phyloP scores from a whole-genome alignment of 2,797 vertebrate species.

The Lepus oiostolus region DNA sequence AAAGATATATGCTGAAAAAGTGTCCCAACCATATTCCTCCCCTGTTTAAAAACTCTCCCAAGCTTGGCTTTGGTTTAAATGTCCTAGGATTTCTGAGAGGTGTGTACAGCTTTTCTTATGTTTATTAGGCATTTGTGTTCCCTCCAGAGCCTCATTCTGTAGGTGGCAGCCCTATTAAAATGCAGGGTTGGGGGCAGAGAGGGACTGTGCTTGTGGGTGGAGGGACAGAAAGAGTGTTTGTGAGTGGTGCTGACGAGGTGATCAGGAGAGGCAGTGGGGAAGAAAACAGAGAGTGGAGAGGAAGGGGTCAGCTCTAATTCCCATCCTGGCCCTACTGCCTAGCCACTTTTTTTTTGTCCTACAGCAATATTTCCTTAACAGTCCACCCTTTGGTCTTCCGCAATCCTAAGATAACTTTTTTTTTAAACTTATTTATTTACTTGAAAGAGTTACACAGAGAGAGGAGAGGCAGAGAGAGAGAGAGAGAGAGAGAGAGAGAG shows the following conservation, averaged over 20 bases:
- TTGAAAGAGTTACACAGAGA: too few relatives aligned
- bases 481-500: too few relatives aligned
- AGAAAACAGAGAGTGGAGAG: background rate
- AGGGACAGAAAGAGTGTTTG: background rate
- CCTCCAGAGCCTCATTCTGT: background rate
- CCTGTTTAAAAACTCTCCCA: conserved; percentile 24
- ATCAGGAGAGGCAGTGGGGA: background rate
- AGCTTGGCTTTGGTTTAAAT: conserved; percentile 20
- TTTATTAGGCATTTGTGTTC: background rate
- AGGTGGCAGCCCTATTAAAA: background rate
- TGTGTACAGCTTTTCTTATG: background rate
- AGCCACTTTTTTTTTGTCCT: background rate
- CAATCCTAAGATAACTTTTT: background rate
- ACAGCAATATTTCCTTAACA: background rate
- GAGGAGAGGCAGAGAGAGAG: too few relatives aligned
- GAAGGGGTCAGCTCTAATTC: background rate
- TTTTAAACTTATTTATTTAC: too few relatives aligned
- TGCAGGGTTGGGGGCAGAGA: background rate
- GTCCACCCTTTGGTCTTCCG: background rate
- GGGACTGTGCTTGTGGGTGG: background rate
- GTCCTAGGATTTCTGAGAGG: background rate
- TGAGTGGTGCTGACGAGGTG: too few relatives aligned
- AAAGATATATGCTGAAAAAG: background rate
- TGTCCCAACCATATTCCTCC: background rate
- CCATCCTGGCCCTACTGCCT: background rate